A percentile compares a stretch with the other conserved stretches of the same genome.
phyloP scores from a whole-genome alignment of 2,888 invertebrate species.

The Apotomis turbidana region DNA sequence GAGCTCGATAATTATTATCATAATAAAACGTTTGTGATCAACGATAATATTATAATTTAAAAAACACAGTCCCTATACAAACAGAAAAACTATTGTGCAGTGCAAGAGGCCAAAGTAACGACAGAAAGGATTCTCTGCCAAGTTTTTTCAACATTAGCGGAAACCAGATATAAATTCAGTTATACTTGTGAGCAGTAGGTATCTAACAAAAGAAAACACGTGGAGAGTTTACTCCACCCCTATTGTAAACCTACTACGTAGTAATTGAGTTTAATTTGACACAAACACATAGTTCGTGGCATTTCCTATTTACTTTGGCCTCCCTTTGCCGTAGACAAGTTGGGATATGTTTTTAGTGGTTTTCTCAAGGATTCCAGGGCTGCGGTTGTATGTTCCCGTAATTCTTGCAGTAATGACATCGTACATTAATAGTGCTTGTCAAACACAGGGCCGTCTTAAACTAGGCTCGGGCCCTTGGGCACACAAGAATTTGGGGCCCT shows the following conservation, averaged over 20 bases:
- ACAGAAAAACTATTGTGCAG: neutral
- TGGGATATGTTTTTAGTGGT: slow-evolving; percentile 3
- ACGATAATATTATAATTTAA: too few species aligned
- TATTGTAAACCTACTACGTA: neutral
- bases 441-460: too few species aligned
- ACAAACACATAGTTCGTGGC: slow-evolving; percentile 12
- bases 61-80: too few species aligned
- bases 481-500: too few species aligned
- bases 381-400: neutral
- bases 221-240: neutral
- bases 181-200: neutral
- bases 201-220: neutral
- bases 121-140: neutral
- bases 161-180: neutral
- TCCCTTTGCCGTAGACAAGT: slow-evolving; percentile 19
- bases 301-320: slow-evolving; percentile 27
- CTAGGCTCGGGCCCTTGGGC: too few species aligned
- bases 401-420: neutral
- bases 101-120: neutral
- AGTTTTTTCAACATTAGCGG: neutral
- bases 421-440: neutral
- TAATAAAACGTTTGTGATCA: too few species aligned
- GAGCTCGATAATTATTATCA: too few species aligned
- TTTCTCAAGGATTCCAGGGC: neutral
- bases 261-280: slow-evolving; percentile 9